These are phyloP conservation scores for Andricus quercusramuli DNA, from an alignment of 2,888 invertebrate genomes.

Conservation along the genomic window DNA sequence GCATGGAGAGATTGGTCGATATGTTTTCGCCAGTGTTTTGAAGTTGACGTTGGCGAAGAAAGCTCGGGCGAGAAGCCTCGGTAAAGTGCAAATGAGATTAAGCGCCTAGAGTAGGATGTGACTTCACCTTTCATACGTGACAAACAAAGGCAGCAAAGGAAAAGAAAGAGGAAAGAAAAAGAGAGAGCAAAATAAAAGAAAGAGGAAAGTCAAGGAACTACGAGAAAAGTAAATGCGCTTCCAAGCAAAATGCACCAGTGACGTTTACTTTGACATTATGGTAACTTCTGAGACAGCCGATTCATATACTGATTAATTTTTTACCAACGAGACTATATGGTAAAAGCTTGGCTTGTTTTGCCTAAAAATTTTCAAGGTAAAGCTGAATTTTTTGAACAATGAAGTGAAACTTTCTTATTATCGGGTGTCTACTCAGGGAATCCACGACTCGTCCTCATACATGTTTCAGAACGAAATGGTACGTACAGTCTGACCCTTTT, in stretches of 20 bases:
- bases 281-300: neutral
- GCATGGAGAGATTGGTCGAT: constrained; percentile 5
- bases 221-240: constrained; percentile 22
- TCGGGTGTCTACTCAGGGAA: no score
- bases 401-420: no score
- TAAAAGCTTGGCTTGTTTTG: neutral
- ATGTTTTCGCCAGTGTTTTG: constrained; percentile 27
- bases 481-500: no score
- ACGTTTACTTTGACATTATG: neutral
- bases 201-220: constrained; percentile 14
- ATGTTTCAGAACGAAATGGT: no score
- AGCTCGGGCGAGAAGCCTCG: constrained; percentile 21
- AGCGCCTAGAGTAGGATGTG: constrained; percentile 25
- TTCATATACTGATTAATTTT: neutral
- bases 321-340: neutral
- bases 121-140: constrained; percentile 37
- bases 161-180: neutral
- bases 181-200: neutral
- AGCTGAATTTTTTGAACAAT: no score
- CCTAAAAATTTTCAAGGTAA: no score
- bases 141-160: constrained; percentile 26
- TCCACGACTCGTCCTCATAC: no score
- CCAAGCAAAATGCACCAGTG: neutral
- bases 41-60: constrained; percentile 29
- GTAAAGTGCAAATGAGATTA: constrained; percentile 39